These are phyloP conservation scores for Cossypha dichroa DNA, from an alignment of 2,797 vertebrate genomes.

Conservation along the genomic window DNA sequence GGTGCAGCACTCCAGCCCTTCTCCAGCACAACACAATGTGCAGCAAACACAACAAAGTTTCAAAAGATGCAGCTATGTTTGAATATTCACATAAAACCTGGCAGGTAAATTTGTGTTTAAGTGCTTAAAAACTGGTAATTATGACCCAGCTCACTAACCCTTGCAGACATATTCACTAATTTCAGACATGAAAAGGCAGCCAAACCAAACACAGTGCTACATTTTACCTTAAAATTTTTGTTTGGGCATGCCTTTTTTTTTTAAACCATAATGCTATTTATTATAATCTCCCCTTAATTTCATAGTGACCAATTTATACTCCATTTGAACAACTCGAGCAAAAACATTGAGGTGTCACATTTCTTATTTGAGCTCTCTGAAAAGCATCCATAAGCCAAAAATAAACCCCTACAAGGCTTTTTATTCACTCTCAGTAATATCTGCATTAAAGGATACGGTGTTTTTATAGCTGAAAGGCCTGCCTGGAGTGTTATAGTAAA, in stretches of 20 bases:
- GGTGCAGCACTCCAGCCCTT: neutral
- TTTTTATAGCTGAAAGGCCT: constrained; percentile 98
- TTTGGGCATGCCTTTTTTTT: neutral
- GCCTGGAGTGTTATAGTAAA: constrained; percentile 99
- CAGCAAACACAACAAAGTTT: neutral
- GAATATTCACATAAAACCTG: neutral
- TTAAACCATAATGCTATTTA: neutral
- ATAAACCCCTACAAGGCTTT: neutral
- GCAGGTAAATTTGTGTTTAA: neutral
- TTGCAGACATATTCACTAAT: neutral
- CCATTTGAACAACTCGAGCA: neutral
- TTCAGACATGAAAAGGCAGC: neutral
- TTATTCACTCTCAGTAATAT: neutral
- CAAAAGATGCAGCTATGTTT: neutral
- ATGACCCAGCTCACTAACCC: neutral
- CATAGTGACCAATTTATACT: neutral
- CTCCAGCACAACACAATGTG: rapidly evolving
- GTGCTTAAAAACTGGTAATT: neutral
- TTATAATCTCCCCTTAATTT: neutral
- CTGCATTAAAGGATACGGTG: constrained; percentile 91
- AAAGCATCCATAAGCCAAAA: neutral
- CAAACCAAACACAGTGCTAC: neutral
- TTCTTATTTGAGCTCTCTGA: neutral
- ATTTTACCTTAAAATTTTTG: neutral
- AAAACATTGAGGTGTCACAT: neutral